A percentile compares a stretch with the other conserved stretches of the same genome.
These are phyloP conservation scores for Lindbergichthys nudifrons DNA, from an alignment of 2,797 vertebrate species.

Conservation along the genomic window DNA sequence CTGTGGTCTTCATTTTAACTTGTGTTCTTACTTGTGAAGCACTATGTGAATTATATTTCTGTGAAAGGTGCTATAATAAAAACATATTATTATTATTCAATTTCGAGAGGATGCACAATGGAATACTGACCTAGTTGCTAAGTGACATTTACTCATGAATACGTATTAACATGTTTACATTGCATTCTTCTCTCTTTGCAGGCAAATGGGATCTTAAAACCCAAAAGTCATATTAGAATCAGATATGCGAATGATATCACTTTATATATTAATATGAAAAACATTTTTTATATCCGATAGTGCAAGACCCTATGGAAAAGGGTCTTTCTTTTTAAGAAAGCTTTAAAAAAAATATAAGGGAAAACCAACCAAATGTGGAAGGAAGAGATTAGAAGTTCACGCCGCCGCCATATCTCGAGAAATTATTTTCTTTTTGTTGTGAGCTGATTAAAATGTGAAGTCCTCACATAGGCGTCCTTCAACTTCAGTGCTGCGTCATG, in stretches of 20 bases:
- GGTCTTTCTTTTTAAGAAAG: constrained; percentile 19
- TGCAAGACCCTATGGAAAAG: neutral
- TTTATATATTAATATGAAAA: constrained; percentile 16
- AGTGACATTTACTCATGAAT: neutral
- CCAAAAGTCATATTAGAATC: neutral
- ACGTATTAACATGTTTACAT: neutral
- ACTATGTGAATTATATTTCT: too few relatives aligned
- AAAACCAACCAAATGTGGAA: constrained; percentile 23
- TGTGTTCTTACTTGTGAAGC: too few relatives aligned
- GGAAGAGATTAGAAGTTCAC: constrained; percentile 36
- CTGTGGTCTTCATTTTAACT: too few relatives aligned
- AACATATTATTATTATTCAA: too few relatives aligned
- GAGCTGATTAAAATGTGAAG: constrained; percentile 43
- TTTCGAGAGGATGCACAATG: neutral
- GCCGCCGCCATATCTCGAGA: constrained; percentile 16
- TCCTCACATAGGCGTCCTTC: constrained; percentile 26
- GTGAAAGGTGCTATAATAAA: too few relatives aligned
- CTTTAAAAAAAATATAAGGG: constrained; percentile 12
- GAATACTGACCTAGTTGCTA: too few relatives aligned
- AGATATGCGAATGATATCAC: neutral
- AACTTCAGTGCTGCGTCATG: constrained; percentile 38
- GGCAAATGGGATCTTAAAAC: constrained; percentile 9
- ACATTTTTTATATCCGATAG: constrained; percentile 4
- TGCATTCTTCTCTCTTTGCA: neutral
- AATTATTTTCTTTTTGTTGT: constrained; percentile 9